Evolutionary conservation across 2,888 invertebrate species (phyloP).

Genomic region (Julus scandinavius): DNA sequence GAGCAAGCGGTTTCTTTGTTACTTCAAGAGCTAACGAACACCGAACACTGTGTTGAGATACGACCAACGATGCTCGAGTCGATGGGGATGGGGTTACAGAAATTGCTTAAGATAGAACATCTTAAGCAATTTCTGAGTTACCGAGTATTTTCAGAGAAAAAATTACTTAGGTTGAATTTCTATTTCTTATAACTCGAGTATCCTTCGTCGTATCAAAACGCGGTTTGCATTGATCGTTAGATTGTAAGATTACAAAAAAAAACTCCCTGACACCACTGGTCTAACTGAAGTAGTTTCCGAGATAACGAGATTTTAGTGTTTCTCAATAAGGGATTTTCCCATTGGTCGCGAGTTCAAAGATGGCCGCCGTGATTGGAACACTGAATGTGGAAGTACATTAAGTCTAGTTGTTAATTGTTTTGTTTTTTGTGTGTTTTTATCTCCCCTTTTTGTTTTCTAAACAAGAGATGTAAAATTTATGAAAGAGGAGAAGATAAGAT

Average conservation of each 20-base stretch:
- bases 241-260: too few species aligned
- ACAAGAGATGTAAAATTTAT: conserved; percentile 9
- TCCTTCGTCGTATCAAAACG: too few species aligned
- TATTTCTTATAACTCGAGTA: too few species aligned
- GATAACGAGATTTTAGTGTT: background rate
- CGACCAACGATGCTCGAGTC: background rate
- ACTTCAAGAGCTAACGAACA: background rate
- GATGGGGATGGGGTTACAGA: too few species aligned
- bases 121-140: background rate
- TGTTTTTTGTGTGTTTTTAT: background rate
- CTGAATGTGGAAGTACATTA: background rate
- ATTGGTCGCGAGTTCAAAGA: background rate
- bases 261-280: too few species aligned
- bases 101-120: too few species aligned
- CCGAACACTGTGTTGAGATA: background rate
- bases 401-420: background rate
- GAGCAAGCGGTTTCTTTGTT: too few species aligned
- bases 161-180: too few species aligned
- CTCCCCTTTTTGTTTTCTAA: background rate
- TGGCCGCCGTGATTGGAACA: background rate
- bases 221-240: too few species aligned
- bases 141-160: background rate
- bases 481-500: background rate
- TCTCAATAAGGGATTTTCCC: background rate
- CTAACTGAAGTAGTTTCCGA: background rate